A percentile compares a stretch with the other conserved stretches of the same genome.
Evolutionary conservation across 1,140 invertebrate genomes (phyloP).

Genomic region (Heliconius melpomene): DNA sequence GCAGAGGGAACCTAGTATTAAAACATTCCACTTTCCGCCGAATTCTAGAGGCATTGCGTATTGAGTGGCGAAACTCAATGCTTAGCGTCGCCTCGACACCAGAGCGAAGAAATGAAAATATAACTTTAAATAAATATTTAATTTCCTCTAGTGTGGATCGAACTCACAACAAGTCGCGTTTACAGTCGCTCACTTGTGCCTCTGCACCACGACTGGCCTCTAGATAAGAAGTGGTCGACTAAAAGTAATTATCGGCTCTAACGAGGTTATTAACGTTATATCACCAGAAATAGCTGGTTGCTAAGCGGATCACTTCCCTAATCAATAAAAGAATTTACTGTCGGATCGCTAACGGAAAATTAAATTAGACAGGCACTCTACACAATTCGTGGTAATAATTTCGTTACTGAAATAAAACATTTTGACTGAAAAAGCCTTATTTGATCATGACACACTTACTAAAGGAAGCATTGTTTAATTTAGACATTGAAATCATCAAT

Average conservation of each 20-base stretch:
- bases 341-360: neutral
- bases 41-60: too few relatives aligned
- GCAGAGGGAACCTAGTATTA: too few relatives aligned
- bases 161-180: too few relatives aligned
- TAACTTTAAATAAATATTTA: too few relatives aligned
- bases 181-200: too few relatives aligned
- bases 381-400: conserved; percentile 11
- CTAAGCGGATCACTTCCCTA: neutral
- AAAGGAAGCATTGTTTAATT: neutral
- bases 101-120: too few relatives aligned
- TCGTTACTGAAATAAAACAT: conserved; percentile 13
- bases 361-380: conserved; percentile 8
- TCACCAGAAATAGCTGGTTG: neutral
- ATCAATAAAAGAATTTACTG: neutral
- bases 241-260: conserved; percentile 19
- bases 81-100: too few relatives aligned
- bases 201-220: too few relatives aligned
- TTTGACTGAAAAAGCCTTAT: neutral
- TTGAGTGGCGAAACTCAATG: too few relatives aligned
- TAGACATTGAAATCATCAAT: neutral
- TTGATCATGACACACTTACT: neutral
- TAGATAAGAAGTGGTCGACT: neutral
- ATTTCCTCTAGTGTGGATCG: too few relatives aligned
- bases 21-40: too few relatives aligned
- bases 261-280: conserved; percentile 15